Evolutionary conservation across 2,888 invertebrate genomes (phyloP), one percentile per base, ranked within the genome.

Genomic region (Chydorus sphaericus): DNA sequence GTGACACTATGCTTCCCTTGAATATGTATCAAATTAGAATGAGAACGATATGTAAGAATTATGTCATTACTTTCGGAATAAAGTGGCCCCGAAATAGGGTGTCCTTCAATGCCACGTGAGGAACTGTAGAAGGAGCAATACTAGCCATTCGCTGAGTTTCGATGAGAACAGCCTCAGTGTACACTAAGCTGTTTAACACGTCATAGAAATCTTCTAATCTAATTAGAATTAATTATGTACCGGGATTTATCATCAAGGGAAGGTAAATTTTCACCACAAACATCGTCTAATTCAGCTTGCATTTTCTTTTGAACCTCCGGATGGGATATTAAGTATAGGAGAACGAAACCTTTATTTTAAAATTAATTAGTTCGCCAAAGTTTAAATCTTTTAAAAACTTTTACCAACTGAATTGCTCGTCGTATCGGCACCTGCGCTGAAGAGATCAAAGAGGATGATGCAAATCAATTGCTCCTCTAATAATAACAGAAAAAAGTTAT

Each of bases 1-100:
- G 51, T 36, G 62, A 63, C 11, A 79, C 63, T 1, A 73, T 73
- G 1, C 77, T 65, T 56, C 77, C 71, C 64, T 74, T n/a, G n/a
- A n/a, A n/a, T n/a, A n/a, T n/a, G n/a, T n/a, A n/a, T n/a, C n/a
- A n/a, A n/a, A n/a, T n/a, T n/a, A n/a, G n/a, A n/a, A n/a, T n/a
- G n/a, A n/a, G n/a, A n/a, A n/a, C n/a, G n/a, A n/a, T n/a, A n/a
- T n/a, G n/a, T n/a, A n/a, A n/a, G n/a, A n/a, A n/a, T 14, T 11
- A 33, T 10, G 10, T 33, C 36, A 10, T 28, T 61, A 68, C 69
- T 63, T 69, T 73, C 1, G 78, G 76, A 61, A 80, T 71, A 28
- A 63, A 65, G 63, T 77, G 82, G 11, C 75, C 75, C 10, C 68
- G 71, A 3, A 83, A 62, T 28, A 62, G 68, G 0, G 78, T 77